Evolutionary conservation across 2,113 vertebrate species (phyloP).

Genomic region (Ifrita kowaldi): DNA sequence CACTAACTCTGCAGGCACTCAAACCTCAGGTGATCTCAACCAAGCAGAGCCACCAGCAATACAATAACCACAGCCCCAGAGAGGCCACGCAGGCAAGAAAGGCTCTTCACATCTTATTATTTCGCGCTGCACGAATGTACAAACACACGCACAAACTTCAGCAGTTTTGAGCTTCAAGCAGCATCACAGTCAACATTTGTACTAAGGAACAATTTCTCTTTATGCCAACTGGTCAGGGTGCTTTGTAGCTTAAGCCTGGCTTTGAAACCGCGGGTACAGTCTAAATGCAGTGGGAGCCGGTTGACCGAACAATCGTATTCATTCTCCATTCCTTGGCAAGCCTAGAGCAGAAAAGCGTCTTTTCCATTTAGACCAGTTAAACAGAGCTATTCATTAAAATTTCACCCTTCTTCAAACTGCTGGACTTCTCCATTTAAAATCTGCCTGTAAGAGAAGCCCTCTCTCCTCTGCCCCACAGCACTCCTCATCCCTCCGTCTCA

Average conservation of each 20-base stretch:
- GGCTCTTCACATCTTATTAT: not conserved
- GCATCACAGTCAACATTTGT: constrained; percentile 56
- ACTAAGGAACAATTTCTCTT: constrained; percentile 53
- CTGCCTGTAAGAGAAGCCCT: not conserved
- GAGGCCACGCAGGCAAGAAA: not conserved
- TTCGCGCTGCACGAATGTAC: not conserved
- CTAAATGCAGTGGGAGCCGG: constrained; percentile 35
- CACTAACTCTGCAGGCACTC: not conserved
- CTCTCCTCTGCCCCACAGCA: not conserved
- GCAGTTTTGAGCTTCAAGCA: constrained; percentile 11
- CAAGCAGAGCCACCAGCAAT: not conserved
- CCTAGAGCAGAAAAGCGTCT: constrained; percentile 55
- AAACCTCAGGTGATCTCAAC: not conserved
- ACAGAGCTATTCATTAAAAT: constrained; percentile 53
- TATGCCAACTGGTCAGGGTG: not conserved
- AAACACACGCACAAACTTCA: constrained; percentile 19
- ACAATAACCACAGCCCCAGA: not conserved
- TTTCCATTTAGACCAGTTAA: constrained; percentile 35
- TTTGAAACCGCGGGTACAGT: constrained; percentile 22
- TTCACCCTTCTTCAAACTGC: not conserved
- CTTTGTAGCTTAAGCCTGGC: constrained; percentile 46
- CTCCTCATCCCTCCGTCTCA: not conserved
- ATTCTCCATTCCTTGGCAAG: constrained; percentile 56
- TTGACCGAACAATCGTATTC: constrained; percentile 57
- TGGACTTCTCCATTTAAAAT: not conserved